These are phyloP conservation scores for Sapayoa aenigma DNA, from an alignment of 2,113 vertebrate genomes.

Conservation along the genomic window DNA sequence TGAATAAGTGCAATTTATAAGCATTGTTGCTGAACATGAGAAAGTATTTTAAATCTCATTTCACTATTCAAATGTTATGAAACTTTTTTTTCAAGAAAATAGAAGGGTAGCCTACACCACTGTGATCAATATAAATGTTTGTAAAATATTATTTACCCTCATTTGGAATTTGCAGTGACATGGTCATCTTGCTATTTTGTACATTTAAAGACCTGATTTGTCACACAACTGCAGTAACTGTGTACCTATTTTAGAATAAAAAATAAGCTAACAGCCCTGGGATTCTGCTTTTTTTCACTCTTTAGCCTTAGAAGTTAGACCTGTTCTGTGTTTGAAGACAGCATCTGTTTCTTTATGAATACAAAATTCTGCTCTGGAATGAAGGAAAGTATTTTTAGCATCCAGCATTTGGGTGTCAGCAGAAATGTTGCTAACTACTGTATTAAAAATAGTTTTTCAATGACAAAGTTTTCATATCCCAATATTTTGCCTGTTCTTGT, in stretches of 20 bases:
- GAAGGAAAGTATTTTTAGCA: conserved; percentile 33
- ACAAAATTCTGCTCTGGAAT: neutral
- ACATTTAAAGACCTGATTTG: neutral
- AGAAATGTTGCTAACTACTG: neutral
- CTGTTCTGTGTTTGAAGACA: neutral
- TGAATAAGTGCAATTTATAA: neutral
- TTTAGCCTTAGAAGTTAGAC: neutral
- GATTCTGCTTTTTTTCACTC: neutral
- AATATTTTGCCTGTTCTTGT: neutral
- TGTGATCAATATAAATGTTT: neutral
- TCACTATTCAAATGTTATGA: neutral
- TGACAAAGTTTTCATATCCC: neutral
- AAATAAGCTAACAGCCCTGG: neutral
- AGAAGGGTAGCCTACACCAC: neutral
- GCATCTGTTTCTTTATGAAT: neutral
- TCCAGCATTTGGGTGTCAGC: neutral
- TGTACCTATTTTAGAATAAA: neutral
- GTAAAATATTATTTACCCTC: neutral
- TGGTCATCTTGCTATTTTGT: neutral
- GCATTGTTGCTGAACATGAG: neutral
- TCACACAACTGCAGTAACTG: neutral
- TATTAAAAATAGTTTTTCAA: conserved; percentile 7
- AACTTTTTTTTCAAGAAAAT: neutral
- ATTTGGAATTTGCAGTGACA: neutral
- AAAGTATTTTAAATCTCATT: neutral